Evolutionary conservation across 2,888 invertebrate genomes (phyloP).

Genomic region (Rhagonycha lutea): DNA sequence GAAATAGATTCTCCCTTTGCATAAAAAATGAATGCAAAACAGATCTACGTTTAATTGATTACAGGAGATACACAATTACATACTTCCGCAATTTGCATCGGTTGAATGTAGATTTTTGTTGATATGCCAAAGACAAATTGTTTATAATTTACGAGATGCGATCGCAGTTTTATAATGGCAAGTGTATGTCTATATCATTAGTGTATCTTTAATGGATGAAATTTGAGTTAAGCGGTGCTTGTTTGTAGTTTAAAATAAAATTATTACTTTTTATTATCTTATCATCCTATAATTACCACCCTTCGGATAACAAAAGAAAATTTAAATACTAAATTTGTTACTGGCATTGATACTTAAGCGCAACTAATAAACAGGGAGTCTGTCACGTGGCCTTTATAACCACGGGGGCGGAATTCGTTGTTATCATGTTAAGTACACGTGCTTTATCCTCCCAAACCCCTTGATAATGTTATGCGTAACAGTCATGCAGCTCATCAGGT

Average conservation of each 20-base stretch:
- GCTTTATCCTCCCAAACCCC: conserved; percentile 32
- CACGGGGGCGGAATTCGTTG: conserved; percentile 29
- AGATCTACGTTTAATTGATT: background rate
- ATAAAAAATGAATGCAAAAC: background rate
- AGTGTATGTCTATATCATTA: conserved; percentile 2
- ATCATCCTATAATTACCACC: conserved; percentile 17
- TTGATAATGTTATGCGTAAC: conserved; percentile 48
- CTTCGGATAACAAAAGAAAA: conserved; percentile 15
- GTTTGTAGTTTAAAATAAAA: conserved; percentile 5
- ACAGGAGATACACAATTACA: conserved; percentile 3
- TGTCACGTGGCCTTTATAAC: conserved; percentile 27
- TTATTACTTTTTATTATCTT: conserved; percentile 9
- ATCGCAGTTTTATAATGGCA: conserved; percentile 7
- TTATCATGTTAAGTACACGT: conserved; percentile 33
- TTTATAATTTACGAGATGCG: conserved; percentile 18
- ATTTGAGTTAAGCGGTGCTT: conserved; percentile 4
- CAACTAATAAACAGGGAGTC: conserved; percentile 25
- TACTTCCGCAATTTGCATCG: conserved; percentile 2
- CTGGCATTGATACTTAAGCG: conserved; percentile 14
- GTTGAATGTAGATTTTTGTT: conserved; percentile 13
- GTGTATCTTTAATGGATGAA: conserved; percentile 2
- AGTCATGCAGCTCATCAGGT: conserved; percentile 53
- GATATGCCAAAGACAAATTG: conserved; percentile 15
- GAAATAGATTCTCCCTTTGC: background rate
- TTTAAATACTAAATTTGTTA: conserved; percentile 25